Conservation (phyloP, 1,140 invertebrate genomes). For the Coenobita brevimanus region DNA sequence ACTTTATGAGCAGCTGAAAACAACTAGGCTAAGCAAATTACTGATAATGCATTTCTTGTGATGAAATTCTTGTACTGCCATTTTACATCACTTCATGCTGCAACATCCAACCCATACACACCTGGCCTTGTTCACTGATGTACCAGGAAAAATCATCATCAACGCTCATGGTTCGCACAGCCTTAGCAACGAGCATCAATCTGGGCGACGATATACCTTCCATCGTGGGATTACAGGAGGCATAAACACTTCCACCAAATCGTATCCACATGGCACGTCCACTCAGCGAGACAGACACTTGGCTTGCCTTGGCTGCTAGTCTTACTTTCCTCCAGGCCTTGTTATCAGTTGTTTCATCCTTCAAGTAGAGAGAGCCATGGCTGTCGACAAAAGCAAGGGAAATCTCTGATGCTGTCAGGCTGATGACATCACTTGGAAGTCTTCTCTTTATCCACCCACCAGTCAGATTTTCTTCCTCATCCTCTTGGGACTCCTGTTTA, state of each 20-base stretch:
- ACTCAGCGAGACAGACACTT: slow-evolving; percentile 27
- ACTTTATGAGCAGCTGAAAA: too few species aligned
- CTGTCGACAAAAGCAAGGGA: slow-evolving; percentile 16
- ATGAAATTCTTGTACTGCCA: too few species aligned
- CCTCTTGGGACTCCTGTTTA: slow-evolving; percentile 21
- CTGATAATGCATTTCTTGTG: too few species aligned
- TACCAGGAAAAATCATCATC: slow-evolving; percentile 49
- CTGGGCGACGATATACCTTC: neutral
- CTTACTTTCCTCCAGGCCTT: slow-evolving; percentile 43
- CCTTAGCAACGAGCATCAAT: slow-evolving; percentile 10
- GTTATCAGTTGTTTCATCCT: neutral
- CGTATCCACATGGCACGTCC: slow-evolving; percentile 34
- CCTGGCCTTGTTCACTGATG: slow-evolving; percentile 10
- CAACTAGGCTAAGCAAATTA: too few species aligned
- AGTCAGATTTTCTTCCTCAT: slow-evolving; percentile 40
- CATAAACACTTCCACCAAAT: slow-evolving; percentile 30
- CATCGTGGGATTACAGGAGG: neutral
- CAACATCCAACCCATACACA: too few species aligned
- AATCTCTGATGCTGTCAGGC: slow-evolving; percentile 36
- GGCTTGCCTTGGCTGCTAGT: slow-evolving; percentile 12
- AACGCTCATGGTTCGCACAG: slow-evolving; percentile 33
- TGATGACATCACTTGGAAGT: slow-evolving; percentile 28
- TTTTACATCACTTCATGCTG: too few species aligned
- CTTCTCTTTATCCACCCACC: slow-evolving; percentile 34
- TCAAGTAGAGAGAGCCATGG: slow-evolving; percentile 21